These are phyloP conservation scores for Calliopum simillimum DNA, from an alignment of 2,888 invertebrate species.

Conservation along the genomic window DNA sequence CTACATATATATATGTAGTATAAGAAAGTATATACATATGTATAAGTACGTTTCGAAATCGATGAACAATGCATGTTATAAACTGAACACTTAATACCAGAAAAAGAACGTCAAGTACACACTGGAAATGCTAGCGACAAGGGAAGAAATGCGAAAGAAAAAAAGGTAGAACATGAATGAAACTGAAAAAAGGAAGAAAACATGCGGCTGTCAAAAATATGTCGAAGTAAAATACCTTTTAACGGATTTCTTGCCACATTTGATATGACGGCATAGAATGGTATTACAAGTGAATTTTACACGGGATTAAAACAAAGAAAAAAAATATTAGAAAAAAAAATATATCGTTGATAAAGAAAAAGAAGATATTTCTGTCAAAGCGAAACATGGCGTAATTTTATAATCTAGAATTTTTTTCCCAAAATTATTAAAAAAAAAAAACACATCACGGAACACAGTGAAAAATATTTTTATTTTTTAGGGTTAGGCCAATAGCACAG, in stretches of 20 bases:
- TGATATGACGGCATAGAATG: neutral
- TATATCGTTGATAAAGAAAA: no score
- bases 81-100: neutral
- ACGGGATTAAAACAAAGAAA: neutral
- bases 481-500: no score
- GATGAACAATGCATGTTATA: neutral
- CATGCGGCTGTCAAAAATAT: slow-evolving; percentile 20
- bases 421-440: no score
- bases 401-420: no score
- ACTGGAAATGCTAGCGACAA: neutral
- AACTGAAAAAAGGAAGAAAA: neutral
- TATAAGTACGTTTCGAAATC: neutral
- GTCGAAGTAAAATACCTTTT: slow-evolving; percentile 25
- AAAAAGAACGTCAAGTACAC: neutral
- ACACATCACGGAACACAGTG: no score
- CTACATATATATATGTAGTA: no score
- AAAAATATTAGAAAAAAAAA: neutral
- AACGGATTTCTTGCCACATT: slow-evolving; percentile 16
- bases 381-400: no score
- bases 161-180: neutral
- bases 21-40: neutral
- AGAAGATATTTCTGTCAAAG: no score
- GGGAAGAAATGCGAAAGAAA: neutral
- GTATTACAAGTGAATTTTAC: slow-evolving; percentile 8
- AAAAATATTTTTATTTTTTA: no score